phyloP scores from a whole-genome alignment of 2,113 vertebrate species.

The Xenotilapia caudafasciata region DNA sequence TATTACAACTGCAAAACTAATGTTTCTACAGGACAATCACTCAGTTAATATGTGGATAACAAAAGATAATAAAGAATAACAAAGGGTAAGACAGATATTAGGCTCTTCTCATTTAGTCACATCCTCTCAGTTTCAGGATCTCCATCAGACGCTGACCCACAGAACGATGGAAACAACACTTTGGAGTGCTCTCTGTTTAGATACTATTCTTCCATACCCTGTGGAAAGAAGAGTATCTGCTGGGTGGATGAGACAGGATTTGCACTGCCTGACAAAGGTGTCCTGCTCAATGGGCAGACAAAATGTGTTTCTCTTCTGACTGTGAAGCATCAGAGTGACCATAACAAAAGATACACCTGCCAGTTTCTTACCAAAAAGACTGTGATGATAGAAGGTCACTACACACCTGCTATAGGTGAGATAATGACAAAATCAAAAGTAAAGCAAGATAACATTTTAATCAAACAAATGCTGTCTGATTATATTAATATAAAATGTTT shows the following conservation, averaged over 20 bases:
- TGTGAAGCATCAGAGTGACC: not conserved
- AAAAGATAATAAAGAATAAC: not conserved
- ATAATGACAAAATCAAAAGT: not conserved
- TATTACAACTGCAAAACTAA: not conserved
- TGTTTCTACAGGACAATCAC: not conserved
- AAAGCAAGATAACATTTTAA: not conserved
- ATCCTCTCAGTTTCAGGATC: not conserved
- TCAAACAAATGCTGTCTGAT: not conserved
- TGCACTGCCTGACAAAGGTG: not conserved
- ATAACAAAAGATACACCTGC: not conserved
- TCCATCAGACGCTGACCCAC: not conserved
- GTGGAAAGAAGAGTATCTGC: not conserved
- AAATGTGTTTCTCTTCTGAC: not conserved
- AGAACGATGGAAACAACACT: not conserved
- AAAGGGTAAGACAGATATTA: not conserved
- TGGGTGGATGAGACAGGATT: not conserved
- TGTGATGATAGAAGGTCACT: not conserved
- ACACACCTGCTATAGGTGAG: not conserved
- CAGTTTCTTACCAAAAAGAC: not conserved
- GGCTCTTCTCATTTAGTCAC: not conserved
- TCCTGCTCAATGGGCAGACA: not conserved
- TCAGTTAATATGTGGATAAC: not conserved
- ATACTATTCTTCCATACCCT: not conserved
- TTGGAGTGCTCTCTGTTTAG: not conserved
- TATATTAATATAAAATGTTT: not conserved